Evolutionary conservation across 2,113 vertebrate genomes (phyloP).

Genomic region (Pygoscelis antarcticus): DNA sequence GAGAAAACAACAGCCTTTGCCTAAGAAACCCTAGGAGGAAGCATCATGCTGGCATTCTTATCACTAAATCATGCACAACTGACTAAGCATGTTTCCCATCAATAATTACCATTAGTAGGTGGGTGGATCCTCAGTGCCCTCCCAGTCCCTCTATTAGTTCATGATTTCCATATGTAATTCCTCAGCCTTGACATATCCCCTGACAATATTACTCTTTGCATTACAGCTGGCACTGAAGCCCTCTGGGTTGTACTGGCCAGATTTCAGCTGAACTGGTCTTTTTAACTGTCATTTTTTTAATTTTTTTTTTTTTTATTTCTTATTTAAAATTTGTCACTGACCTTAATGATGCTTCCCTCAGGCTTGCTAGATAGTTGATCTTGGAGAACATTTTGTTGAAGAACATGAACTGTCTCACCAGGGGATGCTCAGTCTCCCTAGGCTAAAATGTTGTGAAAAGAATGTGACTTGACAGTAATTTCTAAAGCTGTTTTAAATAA

Average conservation of each 20-base stretch:
- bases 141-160: neutral
- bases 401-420: neutral
- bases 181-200: neutral
- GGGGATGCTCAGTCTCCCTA: neutral
- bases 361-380: constrained; percentile 8
- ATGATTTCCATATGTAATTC: constrained; percentile 13
- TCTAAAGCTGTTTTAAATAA: constrained; percentile 48
- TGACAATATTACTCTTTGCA: neutral
- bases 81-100: neutral
- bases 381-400: constrained; percentile 21
- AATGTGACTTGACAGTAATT: constrained; percentile 28
- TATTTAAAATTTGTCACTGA: constrained; percentile 16
- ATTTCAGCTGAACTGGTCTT: constrained; percentile 35
- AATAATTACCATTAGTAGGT: neutral
- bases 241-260: neutral
- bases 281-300: neutral
- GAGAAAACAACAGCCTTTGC: neutral
- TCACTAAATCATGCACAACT: neutral
- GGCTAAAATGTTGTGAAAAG: constrained; percentile 42
- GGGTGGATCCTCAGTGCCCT: neutral
- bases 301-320: neutral
- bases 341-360: constrained; percentile 16
- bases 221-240: neutral
- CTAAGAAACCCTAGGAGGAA: neutral
- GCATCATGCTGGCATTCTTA: neutral